A percentile compares a stretch with the other conserved stretches of the same genome.
These are phyloP conservation scores for Syngnathus typhle DNA, from an alignment of 2,113 vertebrate species.

Conservation along the genomic window DNA sequence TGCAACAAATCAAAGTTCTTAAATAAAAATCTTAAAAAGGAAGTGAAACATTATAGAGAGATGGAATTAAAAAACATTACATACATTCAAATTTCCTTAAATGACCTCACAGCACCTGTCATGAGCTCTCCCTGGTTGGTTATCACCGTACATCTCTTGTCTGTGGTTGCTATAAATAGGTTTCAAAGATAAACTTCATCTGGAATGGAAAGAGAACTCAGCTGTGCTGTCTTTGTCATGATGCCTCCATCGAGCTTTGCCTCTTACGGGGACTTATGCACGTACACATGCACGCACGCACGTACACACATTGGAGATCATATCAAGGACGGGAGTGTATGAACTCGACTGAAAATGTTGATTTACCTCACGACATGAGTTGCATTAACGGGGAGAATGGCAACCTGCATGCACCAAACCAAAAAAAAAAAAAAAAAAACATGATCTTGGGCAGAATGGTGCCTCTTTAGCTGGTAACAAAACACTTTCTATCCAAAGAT, in stretches of 20 bases:
- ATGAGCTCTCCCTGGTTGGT: neutral
- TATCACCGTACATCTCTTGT: constrained; percentile 8
- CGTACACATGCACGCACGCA: neutral
- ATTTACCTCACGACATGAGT: constrained; percentile 38
- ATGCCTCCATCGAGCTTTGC: constrained; percentile 10
- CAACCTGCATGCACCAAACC: constrained; percentile 55
- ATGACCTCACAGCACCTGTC: neutral
- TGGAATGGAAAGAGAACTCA: constrained; percentile 5
- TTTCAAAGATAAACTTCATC: constrained; percentile 3
- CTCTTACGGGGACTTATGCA: constrained; percentile 13
- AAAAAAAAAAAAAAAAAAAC: constrained; percentile 39
- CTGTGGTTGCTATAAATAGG: neutral
- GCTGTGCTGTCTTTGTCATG: constrained; percentile 18
- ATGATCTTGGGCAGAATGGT: constrained; percentile 30
- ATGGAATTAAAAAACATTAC: constrained; percentile 4
- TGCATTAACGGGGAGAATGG: constrained; percentile 40
- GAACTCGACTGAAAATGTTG: constrained; percentile 40
- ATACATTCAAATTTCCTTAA: too few species aligned
- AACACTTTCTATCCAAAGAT: constrained; percentile 25
- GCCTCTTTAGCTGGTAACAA: constrained; percentile 29
- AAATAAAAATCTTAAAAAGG: constrained; percentile 10
- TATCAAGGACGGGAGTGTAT: constrained; percentile 55
- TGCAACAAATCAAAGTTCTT: constrained; percentile 8
- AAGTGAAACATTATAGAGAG: constrained; percentile 28
- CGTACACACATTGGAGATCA: constrained; percentile 57